Evolutionary conservation across 1,140 invertebrate genomes (phyloP), one percentile per base, ranked within the genome.

Genomic region (Cydia fagiglandana): DNA sequence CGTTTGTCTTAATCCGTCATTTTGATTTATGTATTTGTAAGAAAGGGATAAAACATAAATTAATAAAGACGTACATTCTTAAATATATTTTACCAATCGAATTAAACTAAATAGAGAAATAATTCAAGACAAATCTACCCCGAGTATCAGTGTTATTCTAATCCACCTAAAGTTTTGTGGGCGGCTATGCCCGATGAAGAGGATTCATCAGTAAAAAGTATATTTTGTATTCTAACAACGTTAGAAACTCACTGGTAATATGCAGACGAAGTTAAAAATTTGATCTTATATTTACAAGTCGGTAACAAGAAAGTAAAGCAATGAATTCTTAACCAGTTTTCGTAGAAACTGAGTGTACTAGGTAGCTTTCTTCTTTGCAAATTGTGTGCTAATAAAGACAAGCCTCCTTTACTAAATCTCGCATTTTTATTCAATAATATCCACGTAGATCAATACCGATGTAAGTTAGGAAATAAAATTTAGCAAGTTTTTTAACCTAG

Each of bases 261-360:
- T 61, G 53, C 53, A 20, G 53, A 61, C 53, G 17, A 61, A 61
- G 17, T 61, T 61, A 24, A 61, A 53, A 53, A 53, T 53, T 53
- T 24, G 17, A 61, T 61, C 53, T 53, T 17, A 20, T 61, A 24
- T 6, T 61, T 20, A 61, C n/a, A 61, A 61, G 53, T 61, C 53
- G 5, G n/a, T 61, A 61, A 61, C 53, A 6, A 61, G 53, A 61
- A 61, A 61, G 53, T 45, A 61, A 20, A 61, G 53, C 53, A 61
- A 61, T 20, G 53, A 61, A 61, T 61, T 61, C 6, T 61, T 61
- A 61, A 61, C 53, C 53, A 20, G 6, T 15, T 13, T 61, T 61
- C 53, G 17, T 2, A n/a, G n/a, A 53, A 53, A 47, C 45, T 47
- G 0, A 47, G 45, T 47, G 47, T 53, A n/a, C 53, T 20, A n/a